A percentile compares a stretch with the other conserved stretches of the same genome.
phyloP scores from a whole-genome alignment of 2,113 vertebrate genomes.

The Kryptolebias marmoratus region DNA sequence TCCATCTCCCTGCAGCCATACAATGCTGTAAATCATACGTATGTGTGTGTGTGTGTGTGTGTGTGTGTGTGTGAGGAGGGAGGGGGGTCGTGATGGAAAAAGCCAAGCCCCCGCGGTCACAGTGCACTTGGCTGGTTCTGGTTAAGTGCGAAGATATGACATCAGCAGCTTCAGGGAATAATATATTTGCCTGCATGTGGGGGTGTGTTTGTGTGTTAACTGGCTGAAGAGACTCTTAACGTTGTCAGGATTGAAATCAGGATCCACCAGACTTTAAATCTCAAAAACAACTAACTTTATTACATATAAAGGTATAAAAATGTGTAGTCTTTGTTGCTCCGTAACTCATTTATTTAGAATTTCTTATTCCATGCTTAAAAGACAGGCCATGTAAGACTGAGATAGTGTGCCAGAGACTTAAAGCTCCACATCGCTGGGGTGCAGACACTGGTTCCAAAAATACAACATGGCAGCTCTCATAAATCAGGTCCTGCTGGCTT shows the following conservation, averaged over 20 bases:
- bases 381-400: too few species aligned
- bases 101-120: constrained; percentile 9
- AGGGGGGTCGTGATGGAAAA: constrained; percentile 1
- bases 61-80: constrained; percentile 1
- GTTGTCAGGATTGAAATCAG: not conserved
- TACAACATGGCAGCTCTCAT: too few species aligned
- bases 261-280: not conserved
- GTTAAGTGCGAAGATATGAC: constrained; percentile 42
- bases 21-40: constrained; percentile 16
- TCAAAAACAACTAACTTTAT: too few species aligned
- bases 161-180: constrained; percentile 36
- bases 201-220: not conserved
- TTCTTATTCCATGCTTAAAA: too few species aligned
- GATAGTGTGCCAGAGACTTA: too few species aligned
- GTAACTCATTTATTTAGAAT: too few species aligned
- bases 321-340: too few species aligned
- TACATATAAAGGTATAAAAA: too few species aligned
- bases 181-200: not conserved
- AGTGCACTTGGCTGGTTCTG: constrained; percentile 19
- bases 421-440: too few species aligned
- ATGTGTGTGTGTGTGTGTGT: constrained; percentile 16
- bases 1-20: constrained; percentile 40
- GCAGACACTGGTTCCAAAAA: too few species aligned
- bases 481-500: too few species aligned
- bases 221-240: not conserved